Conservation (phyloP, 2,113 vertebrate genomes). For the Bos indicus region DNA sequence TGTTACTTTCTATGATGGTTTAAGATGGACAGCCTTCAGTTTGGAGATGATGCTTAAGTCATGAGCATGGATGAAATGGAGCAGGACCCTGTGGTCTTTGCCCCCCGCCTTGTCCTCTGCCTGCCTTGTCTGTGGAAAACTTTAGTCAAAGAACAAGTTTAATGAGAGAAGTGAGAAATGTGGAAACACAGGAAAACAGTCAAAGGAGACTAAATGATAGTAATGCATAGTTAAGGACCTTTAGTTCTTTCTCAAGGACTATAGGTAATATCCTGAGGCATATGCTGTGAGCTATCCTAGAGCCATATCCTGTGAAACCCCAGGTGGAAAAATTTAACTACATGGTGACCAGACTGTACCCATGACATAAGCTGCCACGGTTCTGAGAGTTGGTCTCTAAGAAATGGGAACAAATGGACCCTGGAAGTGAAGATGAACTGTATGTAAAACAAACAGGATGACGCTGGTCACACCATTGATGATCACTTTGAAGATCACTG, state of each 20-base stretch:
- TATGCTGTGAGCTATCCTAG: neutral
- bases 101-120: neutral
- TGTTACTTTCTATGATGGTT: neutral
- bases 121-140: neutral
- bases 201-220: neutral
- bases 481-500: neutral
- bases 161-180: neutral
- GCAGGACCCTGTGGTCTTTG: neutral
- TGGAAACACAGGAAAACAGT: neutral
- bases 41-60: neutral
- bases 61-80: neutral
- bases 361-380: neutral
- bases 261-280: neutral
- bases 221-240: neutral
- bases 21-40: neutral
- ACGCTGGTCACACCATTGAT: accelerated
- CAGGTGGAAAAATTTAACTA: neutral
- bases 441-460: neutral
- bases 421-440: neutral
- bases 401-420: neutral
- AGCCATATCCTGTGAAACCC: neutral
- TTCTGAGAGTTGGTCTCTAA: neutral
- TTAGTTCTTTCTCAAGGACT: neutral
- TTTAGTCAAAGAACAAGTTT: neutral
- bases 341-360: neutral